A percentile compares a stretch with the other conserved stretches of the same genome.
These are phyloP conservation scores for Mesorhabditis belari DNA, from an alignment of 2,888 invertebrate species.

Conservation along the genomic window DNA sequence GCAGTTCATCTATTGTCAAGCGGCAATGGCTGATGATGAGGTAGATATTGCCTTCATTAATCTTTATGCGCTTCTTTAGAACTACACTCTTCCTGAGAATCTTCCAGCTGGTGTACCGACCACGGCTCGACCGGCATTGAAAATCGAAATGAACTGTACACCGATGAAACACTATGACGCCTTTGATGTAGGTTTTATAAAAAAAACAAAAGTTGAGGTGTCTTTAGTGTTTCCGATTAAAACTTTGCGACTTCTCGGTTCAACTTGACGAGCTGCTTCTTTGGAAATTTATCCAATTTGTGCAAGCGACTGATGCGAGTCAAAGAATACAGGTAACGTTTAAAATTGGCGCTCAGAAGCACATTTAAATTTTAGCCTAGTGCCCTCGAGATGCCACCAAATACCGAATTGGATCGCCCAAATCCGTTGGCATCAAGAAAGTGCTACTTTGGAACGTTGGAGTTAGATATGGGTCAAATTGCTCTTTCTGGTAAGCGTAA, in stretches of 20 bases:
- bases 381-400: neutral
- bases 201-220: no score
- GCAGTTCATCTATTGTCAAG: slow-evolving; percentile 72
- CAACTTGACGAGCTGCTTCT: slow-evolving; percentile 80
- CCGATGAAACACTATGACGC: slow-evolving; percentile 71
- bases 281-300: slow-evolving; percentile 63
- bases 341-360: neutral
- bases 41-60: slow-evolving; percentile 1
- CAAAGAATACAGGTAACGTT: neutral
- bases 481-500: slow-evolving; percentile 68
- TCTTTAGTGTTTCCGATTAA: slow-evolving; percentile 71
- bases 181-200: slow-evolving; percentile 63
- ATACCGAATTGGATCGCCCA: slow-evolving; percentile 24
- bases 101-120: slow-evolving; percentile 21
- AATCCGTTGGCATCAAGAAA: slow-evolving; percentile 59
- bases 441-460: slow-evolving; percentile 77
- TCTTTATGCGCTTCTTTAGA: neutral
- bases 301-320: neutral
- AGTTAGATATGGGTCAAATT: slow-evolving; percentile 73
- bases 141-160: slow-evolving; percentile 71
- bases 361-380: neutral
- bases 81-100: neutral
- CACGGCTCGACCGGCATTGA: slow-evolving; percentile 66
- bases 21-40: slow-evolving; percentile 55
- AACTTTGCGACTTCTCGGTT: slow-evolving; percentile 74